Conservation (phyloP, 2,888 invertebrate species). For the Litoditis marina region DNA sequence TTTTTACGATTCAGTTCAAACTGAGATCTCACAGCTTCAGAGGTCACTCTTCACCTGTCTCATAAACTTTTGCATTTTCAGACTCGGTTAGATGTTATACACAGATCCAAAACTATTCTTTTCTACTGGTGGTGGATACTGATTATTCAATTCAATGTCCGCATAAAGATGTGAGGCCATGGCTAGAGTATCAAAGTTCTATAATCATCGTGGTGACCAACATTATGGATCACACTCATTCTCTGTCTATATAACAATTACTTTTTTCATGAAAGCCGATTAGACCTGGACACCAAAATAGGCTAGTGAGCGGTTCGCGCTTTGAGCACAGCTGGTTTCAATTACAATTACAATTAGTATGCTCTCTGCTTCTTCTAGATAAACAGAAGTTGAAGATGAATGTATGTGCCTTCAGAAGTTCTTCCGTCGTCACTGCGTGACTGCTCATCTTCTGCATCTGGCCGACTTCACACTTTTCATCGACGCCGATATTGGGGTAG, state of each 20-base stretch:
- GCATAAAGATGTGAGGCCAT: conserved; percentile 26
- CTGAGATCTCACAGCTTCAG: too few species aligned
- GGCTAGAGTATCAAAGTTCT: too few species aligned
- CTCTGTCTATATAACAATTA: not conserved
- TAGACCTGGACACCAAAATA: too few species aligned
- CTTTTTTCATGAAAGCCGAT: too few species aligned
- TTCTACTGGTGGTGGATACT: conserved; percentile 12
- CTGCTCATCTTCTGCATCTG: conserved; percentile 17
- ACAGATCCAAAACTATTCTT: conserved; percentile 20
- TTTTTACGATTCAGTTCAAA: too few species aligned
- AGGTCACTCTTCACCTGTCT: too few species aligned
- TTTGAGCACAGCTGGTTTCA: too few species aligned
- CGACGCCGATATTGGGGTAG: conserved; percentile 34
- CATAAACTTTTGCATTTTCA: too few species aligned
- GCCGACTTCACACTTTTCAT: conserved; percentile 26
- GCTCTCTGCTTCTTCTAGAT: too few species aligned
- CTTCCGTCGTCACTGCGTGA: conserved; percentile 33
- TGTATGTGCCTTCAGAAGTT: conserved; percentile 34
- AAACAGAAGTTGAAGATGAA: too few species aligned
- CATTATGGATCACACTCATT: not conserved
- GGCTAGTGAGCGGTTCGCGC: too few species aligned
- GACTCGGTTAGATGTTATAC: conserved; percentile 22
- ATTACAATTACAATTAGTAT: too few species aligned
- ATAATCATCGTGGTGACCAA: not conserved
- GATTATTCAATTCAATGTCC: conserved; percentile 15